Percentiles rank a stretch among this genome's conserved stretches.
These are phyloP conservation scores for Pteronotus mesoamericanus DNA, from an alignment of 2,797 vertebrate genomes.

Conservation along the genomic window DNA sequence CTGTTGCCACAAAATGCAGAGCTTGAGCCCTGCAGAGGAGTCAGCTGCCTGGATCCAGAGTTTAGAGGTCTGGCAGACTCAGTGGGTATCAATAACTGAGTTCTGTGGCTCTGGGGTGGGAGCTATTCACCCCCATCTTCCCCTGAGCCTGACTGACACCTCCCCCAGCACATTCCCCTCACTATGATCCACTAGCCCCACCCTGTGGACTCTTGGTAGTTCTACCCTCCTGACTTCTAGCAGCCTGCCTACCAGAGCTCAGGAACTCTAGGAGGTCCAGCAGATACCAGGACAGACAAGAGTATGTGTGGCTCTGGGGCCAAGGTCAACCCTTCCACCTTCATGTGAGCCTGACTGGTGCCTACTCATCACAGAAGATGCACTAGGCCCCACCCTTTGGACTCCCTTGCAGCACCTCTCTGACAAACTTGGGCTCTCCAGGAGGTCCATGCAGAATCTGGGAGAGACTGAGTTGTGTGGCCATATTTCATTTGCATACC, in stretches of 20 bases:
- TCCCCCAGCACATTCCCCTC: too few relatives aligned
- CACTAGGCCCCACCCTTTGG: neutral
- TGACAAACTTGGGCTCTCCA: neutral
- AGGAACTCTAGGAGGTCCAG: too few relatives aligned
- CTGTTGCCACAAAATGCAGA: neutral
- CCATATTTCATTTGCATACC: neutral
- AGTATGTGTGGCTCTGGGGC: neutral
- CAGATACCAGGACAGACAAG: too few relatives aligned
- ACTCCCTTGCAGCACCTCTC: neutral
- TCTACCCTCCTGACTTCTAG: too few relatives aligned
- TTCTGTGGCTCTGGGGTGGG: too few relatives aligned
- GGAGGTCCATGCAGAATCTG: neutral
- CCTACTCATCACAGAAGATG: neutral
- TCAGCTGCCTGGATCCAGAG: neutral
- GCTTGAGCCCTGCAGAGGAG: neutral
- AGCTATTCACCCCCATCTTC: too few relatives aligned
- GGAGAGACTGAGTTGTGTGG: neutral
- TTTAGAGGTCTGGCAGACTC: neutral
- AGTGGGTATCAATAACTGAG: neutral
- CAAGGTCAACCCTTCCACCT: neutral
- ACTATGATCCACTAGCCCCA: too few relatives aligned
- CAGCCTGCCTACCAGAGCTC: too few relatives aligned
- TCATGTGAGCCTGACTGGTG: neutral
- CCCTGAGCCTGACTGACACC: too few relatives aligned
- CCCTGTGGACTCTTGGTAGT: too few relatives aligned